Base-by-base conservation (phyloP, 1,140 invertebrate genomes). In the Homarus americanus region DNA sequence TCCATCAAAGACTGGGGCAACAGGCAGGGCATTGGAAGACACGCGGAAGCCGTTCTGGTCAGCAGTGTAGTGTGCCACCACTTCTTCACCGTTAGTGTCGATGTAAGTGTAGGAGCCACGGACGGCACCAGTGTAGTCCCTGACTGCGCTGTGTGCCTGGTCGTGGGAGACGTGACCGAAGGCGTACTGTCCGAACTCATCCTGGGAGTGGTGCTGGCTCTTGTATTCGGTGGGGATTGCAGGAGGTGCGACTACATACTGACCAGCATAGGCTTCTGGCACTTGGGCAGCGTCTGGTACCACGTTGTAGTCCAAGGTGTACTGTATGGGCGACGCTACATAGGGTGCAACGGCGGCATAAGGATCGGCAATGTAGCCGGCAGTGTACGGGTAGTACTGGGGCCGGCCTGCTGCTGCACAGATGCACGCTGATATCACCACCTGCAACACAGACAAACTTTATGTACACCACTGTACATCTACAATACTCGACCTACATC, bases 121-220 rank as follows among this genome's bases (percentile, higher is more conserved):
- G 66, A 91, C 82, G 44, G 82, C 69, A n/a, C 82, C 82, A 38
- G 82, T 85, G 53, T 32, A 83, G 66, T 91, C 87, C 58, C 87
- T 87, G 17, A 41, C 78, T 34, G 93, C 93, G n/a, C 36, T 49
- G n/a, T 91, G 88, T 4, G 44, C 92, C 49, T 78, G 82, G 72
- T 87, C 91, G 17, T 41, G 44, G 75, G 87, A 85, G 38, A 82
- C 44, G 83, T 93, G 91, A 58, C 93, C 93, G 76, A 87, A 93
- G 41, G 87, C 41, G 66, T 84, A 93, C 84, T 93, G 92, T 32
- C 93, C 93, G 5, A n/a, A n/a, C n/a, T n/a, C n/a, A n/a, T n/a
- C n/a, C n/a, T n/a, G n/a, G n/a, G n/a, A n/a, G n/a, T n/a, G 95
- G 92, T 94, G 94, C 82, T 95, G 94, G 41, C 93, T 93, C 58